phyloP scores from a whole-genome alignment of 2,888 invertebrate species.

The Mythimna loreyi region DNA sequence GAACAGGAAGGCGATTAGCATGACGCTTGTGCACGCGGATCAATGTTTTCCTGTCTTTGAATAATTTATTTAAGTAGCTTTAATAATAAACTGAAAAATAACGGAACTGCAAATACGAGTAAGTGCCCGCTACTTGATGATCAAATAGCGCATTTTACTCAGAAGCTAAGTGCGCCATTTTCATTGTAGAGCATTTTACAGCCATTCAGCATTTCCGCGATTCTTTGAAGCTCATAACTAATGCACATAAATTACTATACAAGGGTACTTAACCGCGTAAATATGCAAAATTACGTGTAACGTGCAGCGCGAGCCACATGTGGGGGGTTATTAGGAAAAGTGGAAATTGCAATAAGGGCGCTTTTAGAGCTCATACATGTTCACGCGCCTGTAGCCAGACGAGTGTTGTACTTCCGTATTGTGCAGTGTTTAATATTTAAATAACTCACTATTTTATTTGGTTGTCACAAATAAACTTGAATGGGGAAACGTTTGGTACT shows the following conservation, averaged over 20 bases:
- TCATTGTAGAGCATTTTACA: slow-evolving; percentile 60
- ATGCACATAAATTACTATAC: slow-evolving; percentile 83
- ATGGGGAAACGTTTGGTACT: slow-evolving; percentile 5
- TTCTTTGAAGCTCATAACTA: slow-evolving; percentile 77
- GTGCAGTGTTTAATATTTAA: slow-evolving; percentile 39
- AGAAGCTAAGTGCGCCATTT: slow-evolving; percentile 58
- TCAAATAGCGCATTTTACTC: slow-evolving; percentile 44
- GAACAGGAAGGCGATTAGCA: slow-evolving; percentile 35
- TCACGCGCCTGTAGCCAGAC: slow-evolving; percentile 53
- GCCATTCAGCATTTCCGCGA: slow-evolving; percentile 70
- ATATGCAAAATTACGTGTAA: slow-evolving; percentile 81
- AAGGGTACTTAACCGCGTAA: slow-evolving; percentile 78
- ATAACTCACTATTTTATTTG: slow-evolving; percentile 33
- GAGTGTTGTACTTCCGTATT: slow-evolving; percentile 50
- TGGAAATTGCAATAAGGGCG: slow-evolving; percentile 79
- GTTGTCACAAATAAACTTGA: slow-evolving; percentile 6
- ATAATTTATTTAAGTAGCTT: slow-evolving; percentile 6
- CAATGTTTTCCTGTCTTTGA: neutral
- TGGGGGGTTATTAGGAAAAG: slow-evolving; percentile 79
- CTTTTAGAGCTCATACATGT: slow-evolving; percentile 64
- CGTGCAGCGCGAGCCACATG: slow-evolving; percentile 74
- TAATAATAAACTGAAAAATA: slow-evolving; percentile 7
- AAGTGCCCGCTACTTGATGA: slow-evolving; percentile 25
- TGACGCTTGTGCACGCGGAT: slow-evolving; percentile 12
- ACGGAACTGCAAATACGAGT: slow-evolving; percentile 18